Conservation (phyloP, 2,888 invertebrate species). For the Nemotelus pantherinus region DNA sequence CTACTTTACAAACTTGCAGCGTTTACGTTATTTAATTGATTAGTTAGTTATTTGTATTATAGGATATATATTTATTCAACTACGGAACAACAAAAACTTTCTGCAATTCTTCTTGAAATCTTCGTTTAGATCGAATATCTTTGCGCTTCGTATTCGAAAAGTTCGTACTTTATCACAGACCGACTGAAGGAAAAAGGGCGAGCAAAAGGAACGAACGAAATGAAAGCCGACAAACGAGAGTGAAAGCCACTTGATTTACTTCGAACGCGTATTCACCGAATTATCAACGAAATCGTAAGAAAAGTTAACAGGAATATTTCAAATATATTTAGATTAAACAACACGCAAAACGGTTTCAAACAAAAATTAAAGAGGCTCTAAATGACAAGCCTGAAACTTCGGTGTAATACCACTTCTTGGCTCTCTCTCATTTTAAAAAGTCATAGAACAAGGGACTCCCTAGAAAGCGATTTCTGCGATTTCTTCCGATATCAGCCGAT, state of each 20-base stretch:
- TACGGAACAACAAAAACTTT: constrained; percentile 31
- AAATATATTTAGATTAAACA: constrained; percentile 36
- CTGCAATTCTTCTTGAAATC: constrained; percentile 7
- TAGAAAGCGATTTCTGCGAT: constrained; percentile 47
- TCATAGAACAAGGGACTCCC: constrained; percentile 42
- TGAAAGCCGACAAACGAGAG: constrained; percentile 35
- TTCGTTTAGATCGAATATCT: constrained; percentile 26
- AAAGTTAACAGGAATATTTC: constrained; percentile 22
- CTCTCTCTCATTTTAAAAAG: constrained; percentile 45
- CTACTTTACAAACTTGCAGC: constrained; percentile 9
- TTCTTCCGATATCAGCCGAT: constrained; percentile 48
- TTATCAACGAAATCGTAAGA: constrained; percentile 4
- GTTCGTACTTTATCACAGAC: constrained; percentile 45
- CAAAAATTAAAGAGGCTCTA: constrained; percentile 46
- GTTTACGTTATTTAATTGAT: constrained; percentile 20
- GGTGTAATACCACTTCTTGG: constrained; percentile 47
- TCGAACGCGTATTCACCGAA: neutral
- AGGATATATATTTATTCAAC: constrained; percentile 15
- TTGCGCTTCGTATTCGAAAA: constrained; percentile 18
- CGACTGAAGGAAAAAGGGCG: constrained; percentile 41
- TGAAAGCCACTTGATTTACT: constrained; percentile 30
- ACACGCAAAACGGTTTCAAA: constrained; percentile 44
- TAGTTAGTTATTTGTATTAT: constrained; percentile 1
- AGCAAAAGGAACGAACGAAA: constrained; percentile 22
- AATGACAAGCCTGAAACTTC: constrained; percentile 47